Percentiles rank a stretch among this genome's conserved stretches.
These are phyloP conservation scores for Tachuris rubrigastra DNA, from an alignment of 2,113 vertebrate species.

Conservation along the genomic window DNA sequence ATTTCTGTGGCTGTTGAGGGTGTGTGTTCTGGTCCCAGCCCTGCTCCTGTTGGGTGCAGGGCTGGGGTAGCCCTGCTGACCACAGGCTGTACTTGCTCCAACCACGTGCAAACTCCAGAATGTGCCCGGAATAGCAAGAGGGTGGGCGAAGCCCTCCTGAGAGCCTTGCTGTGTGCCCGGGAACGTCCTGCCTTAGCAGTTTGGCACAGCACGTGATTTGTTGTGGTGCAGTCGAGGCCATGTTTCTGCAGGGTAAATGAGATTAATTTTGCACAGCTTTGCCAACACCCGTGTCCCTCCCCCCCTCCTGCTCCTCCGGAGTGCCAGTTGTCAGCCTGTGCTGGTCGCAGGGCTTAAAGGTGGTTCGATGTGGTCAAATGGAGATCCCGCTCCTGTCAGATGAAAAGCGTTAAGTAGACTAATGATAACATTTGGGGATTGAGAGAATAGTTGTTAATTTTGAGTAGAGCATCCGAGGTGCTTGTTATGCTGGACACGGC, in stretches of 20 bases:
- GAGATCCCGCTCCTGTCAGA: neutral
- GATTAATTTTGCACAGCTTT: neutral
- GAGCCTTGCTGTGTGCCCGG: neutral
- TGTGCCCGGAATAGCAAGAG: constrained; percentile 15
- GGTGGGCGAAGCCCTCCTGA: neutral
- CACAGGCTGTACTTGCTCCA: neutral
- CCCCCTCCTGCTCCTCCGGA: neutral
- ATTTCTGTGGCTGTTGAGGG: neutral
- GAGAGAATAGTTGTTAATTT: neutral
- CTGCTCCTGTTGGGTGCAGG: neutral
- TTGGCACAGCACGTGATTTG: neutral
- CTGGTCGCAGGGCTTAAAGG: rapidly evolving
- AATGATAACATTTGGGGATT: neutral
- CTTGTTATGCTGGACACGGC: constrained; percentile 15
- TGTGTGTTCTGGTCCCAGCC: neutral
- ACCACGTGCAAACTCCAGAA: neutral
- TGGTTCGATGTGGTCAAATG: neutral
- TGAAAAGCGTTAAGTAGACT: neutral
- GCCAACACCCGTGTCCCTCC: neutral
- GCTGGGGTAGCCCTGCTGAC: neutral
- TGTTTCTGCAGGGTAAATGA: neutral
- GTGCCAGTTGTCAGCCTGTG: rapidly evolving
- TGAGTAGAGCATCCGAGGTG: neutral
- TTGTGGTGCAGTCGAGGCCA: neutral
- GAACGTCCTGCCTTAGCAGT: neutral